Conservation (phyloP, 1,140 invertebrate genomes). For the Venustaconcha ellipsiformis region DNA sequence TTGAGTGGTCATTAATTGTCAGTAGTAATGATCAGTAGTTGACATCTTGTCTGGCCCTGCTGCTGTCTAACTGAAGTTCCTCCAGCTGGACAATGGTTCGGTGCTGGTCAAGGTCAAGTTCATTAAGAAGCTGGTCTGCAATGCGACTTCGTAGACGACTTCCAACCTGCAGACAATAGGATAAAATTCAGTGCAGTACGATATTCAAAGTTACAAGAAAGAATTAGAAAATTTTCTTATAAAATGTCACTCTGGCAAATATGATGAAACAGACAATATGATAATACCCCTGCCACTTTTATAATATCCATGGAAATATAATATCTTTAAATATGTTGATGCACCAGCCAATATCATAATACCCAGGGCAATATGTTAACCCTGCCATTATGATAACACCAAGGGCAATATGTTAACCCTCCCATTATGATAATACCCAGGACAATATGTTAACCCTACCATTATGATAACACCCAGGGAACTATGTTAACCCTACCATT, state of each 20-base stretch:
- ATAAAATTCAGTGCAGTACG: not conserved
- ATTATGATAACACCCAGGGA: no score
- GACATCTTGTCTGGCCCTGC: not conserved
- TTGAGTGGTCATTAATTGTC: no score
- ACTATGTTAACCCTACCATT: no score
- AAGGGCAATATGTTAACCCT: no score
- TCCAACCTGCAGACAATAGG: slow-evolving; percentile 38
- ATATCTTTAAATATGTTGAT: no score
- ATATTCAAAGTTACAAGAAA: not conserved
- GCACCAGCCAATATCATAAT: no score
- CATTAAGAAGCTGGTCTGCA: slow-evolving; percentile 58
- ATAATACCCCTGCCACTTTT: not conserved
- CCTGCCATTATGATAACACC: no score
- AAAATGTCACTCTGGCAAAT: not conserved
- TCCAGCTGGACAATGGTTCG: slow-evolving; percentile 48
- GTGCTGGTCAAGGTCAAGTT: slow-evolving; percentile 53
- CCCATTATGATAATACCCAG: no score
- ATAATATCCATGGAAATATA: no score
- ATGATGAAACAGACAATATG: not conserved
- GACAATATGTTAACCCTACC: no score
- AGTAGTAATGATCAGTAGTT: no score
- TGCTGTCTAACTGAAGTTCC: slow-evolving; percentile 27
- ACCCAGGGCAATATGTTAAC: no score
- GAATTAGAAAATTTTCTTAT: not conserved
- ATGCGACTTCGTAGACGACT: slow-evolving; percentile 55